Evolutionary conservation across 2,113 vertebrate genomes (phyloP).

Genomic region (Dunckerocampus dactyliophorus): DNA sequence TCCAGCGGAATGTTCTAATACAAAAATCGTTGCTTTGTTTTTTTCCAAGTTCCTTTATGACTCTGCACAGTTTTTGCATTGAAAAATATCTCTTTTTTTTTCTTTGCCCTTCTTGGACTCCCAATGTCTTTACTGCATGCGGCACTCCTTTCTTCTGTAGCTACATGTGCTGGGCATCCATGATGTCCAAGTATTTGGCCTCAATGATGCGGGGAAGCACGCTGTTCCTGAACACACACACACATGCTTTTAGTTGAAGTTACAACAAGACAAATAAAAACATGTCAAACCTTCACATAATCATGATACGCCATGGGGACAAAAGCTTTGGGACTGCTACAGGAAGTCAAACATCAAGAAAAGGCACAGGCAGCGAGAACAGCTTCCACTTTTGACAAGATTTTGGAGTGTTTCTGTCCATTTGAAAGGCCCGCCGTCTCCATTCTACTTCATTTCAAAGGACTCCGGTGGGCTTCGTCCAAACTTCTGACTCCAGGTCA

Average conservation of each 20-base stretch:
- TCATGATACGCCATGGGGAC: too few species aligned
- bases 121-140: slow-evolving; percentile 18
- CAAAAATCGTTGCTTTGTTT: slow-evolving; percentile 52
- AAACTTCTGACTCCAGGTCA: too few species aligned
- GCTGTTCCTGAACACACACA: slow-evolving; percentile 77
- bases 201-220: slow-evolving; percentile 94
- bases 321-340: too few species aligned
- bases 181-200: slow-evolving; percentile 94
- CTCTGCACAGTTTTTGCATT: slow-evolving; percentile 68
- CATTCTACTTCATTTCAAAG: too few species aligned
- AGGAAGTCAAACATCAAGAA: too few species aligned
- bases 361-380: too few species aligned
- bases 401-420: too few species aligned
- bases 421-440: too few species aligned
- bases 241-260: not conserved
- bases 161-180: slow-evolving; percentile 91
- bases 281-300: too few species aligned
- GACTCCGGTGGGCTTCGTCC: too few species aligned
- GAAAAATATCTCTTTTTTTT: slow-evolving; percentile 57
- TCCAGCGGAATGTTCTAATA: not conserved
- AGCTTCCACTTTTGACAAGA: too few species aligned
- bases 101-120: slow-evolving; percentile 18
- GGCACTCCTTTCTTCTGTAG: slow-evolving; percentile 30
- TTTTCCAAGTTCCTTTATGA: slow-evolving; percentile 38
- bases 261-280: too few species aligned